phyloP scores from a whole-genome alignment of 2,797 vertebrate genomes.

The Lepilemur septentrionalis region DNA sequence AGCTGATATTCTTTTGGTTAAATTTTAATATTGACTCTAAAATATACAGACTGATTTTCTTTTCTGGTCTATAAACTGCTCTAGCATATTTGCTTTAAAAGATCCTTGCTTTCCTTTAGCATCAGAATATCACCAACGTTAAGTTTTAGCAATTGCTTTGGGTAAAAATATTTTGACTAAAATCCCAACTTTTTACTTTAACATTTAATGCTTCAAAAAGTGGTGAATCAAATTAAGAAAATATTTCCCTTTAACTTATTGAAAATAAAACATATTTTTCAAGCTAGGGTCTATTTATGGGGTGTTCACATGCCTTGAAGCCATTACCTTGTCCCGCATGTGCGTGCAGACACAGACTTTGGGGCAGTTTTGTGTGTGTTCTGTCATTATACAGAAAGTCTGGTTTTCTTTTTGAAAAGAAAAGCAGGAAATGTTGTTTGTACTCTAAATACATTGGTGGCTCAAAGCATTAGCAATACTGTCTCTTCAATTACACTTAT shows the following conservation, averaged over 20 bases:
- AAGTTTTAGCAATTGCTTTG: background rate
- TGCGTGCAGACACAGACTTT: background rate
- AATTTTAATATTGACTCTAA: background rate
- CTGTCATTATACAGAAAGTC: slow-evolving; percentile 60
- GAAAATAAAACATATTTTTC: slow-evolving; percentile 4
- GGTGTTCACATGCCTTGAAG: slow-evolving; percentile 61
- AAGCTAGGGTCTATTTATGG: slow-evolving; percentile 21
- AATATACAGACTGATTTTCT: background rate
- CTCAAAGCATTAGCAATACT: slow-evolving; percentile 69
- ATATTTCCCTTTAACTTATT: background rate
- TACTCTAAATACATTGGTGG: slow-evolving; percentile 39
- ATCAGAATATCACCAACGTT: background rate
- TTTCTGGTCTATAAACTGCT: background rate
- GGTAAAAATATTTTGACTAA: slow-evolving; percentile 36
- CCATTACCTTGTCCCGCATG: background rate
- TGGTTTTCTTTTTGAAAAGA: slow-evolving; percentile 66
- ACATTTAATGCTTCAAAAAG: background rate
- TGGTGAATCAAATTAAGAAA: background rate
- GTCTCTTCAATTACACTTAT: slow-evolving; percentile 66
- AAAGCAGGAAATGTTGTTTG: slow-evolving; percentile 65
- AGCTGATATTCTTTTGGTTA: background rate
- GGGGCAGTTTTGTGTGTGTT: background rate
- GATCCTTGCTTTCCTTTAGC: background rate
- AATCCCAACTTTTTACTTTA: background rate
- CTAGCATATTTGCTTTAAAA: background rate